Percentiles rank a stretch among this genome's conserved stretches.
Evolutionary conservation across 2,797 vertebrate species (phyloP).

Genomic region (Hybognathus amarus): DNA sequence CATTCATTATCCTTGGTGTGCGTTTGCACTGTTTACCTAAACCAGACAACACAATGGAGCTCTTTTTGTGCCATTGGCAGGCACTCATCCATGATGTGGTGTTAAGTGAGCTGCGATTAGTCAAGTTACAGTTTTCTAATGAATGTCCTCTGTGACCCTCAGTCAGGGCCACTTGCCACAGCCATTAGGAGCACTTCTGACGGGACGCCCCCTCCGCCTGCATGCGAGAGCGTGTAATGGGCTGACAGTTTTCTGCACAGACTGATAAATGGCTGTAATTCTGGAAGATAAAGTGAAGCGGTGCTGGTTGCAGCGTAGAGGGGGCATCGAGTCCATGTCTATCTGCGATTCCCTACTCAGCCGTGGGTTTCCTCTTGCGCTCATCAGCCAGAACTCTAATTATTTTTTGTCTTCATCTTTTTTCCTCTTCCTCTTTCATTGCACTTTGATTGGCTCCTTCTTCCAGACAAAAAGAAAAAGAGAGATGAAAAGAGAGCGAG

Average conservation of each 20-base stretch:
- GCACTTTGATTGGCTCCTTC: constrained; percentile 58
- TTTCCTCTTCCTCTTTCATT: constrained; percentile 41
- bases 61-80: constrained; percentile 63
- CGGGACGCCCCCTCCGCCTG: constrained; percentile 19
- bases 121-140: constrained; percentile 68
- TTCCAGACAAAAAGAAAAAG: constrained; percentile 33
- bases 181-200: constrained; percentile 68
- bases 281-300: constrained; percentile 56
- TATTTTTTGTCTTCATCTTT: constrained; percentile 56
- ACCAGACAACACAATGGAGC: constrained; percentile 65
- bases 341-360: background rate
- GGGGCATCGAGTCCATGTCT: background rate
- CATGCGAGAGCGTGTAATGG: constrained; percentile 49
- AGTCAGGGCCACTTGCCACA: constrained; percentile 64
- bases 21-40: constrained; percentile 68
- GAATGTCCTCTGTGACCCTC: constrained; percentile 68
- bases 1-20: constrained; percentile 59
- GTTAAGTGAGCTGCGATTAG: constrained; percentile 70
- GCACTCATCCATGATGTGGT: constrained; percentile 62
- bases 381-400: constrained; percentile 56
- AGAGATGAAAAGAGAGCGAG: constrained; percentile 7
- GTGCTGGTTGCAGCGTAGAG: constrained; percentile 26
- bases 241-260: constrained; percentile 62
- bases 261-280: constrained; percentile 55
- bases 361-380: constrained; percentile 46